Percentiles rank a stretch among this genome's conserved stretches.
phyloP scores from a whole-genome alignment of 2,888 invertebrate species.

The Drosophila rellima region DNA sequence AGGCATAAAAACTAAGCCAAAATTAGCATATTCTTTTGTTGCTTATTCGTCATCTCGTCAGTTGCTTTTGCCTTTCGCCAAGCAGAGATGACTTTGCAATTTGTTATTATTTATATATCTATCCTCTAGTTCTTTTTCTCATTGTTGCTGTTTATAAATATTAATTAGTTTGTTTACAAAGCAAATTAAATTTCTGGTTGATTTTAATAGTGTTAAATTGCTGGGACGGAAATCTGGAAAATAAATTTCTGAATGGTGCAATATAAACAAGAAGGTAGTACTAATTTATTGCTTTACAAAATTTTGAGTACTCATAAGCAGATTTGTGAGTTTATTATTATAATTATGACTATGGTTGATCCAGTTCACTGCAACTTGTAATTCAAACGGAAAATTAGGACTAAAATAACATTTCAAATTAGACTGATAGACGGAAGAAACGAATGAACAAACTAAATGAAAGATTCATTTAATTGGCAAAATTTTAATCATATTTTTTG shows the following conservation, averaged over 20 bases:
- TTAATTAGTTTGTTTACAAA: conserved; percentile 76
- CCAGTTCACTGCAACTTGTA: neutral
- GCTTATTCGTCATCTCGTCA: conserved; percentile 21
- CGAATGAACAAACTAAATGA: neutral
- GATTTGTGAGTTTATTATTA: neutral
- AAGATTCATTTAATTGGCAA: neutral
- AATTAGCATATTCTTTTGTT: conserved; percentile 40
- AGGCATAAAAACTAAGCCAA: conserved; percentile 42
- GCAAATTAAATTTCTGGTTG: conserved; percentile 55
- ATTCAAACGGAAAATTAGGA: neutral
- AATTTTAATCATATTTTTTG: neutral
- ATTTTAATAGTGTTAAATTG: conserved; percentile 49
- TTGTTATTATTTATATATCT: conserved; percentile 38
- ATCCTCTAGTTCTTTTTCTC: conserved; percentile 12
- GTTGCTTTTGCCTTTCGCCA: conserved; percentile 27
- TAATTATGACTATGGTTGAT: neutral
- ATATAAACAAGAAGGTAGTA: conserved; percentile 14
- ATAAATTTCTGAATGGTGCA: conserved; percentile 39
- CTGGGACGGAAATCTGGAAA: conserved; percentile 38
- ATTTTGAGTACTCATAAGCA: neutral
- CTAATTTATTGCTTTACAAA: conserved; percentile 1
- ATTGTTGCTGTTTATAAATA: conserved; percentile 62
- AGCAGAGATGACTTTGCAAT: conserved; percentile 47
- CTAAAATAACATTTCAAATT: neutral
- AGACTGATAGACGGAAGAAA: neutral